Evolutionary conservation across 2,888 invertebrate genomes (phyloP).

Genomic region (Drosophila fulvimacula): DNA sequence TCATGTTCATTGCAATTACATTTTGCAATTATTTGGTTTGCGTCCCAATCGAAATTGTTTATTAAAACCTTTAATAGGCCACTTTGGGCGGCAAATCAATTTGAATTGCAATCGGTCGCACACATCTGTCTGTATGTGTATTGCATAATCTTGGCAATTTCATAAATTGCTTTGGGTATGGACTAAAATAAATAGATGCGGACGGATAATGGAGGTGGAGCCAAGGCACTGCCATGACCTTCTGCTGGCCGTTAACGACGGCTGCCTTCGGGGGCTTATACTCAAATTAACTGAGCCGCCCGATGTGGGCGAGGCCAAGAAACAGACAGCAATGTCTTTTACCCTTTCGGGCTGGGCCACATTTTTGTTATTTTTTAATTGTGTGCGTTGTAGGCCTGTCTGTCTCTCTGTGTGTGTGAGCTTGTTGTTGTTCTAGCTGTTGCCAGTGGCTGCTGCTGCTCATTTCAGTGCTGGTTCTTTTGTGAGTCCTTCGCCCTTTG

Average conservation of each 20-base stretch:
- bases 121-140: not conserved
- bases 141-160: slow-evolving; percentile 35
- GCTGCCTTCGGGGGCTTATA: slow-evolving; percentile 24
- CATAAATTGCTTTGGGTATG: slow-evolving; percentile 24
- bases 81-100: slow-evolving; percentile 35
- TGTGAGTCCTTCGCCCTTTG: slow-evolving; percentile 59
- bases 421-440: slow-evolving; percentile 28
- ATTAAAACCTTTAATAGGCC: slow-evolving; percentile 23
- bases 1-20: slow-evolving; percentile 10
- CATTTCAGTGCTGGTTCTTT: slow-evolving; percentile 61
- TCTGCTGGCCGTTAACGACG: slow-evolving; percentile 3
- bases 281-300: slow-evolving; percentile 49
- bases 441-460: slow-evolving; percentile 55
- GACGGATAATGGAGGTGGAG: slow-evolving; percentile 6
- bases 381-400: slow-evolving; percentile 40
- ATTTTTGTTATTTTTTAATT: slow-evolving; percentile 78
- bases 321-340: slow-evolving; percentile 5
- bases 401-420: slow-evolving; percentile 9
- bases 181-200: not conserved
- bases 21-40: slow-evolving; percentile 5
- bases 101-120: slow-evolving; percentile 26
- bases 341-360: slow-evolving; percentile 38
- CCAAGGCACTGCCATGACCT: slow-evolving; percentile 7
- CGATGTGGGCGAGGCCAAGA: slow-evolving; percentile 24
- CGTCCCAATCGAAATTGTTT: slow-evolving; percentile 5